A percentile compares a stretch with the other conserved stretches of the same genome.
Evolutionary conservation across 2,888 invertebrate genomes (phyloP).

Genomic region (Amphimallon solstitiale): DNA sequence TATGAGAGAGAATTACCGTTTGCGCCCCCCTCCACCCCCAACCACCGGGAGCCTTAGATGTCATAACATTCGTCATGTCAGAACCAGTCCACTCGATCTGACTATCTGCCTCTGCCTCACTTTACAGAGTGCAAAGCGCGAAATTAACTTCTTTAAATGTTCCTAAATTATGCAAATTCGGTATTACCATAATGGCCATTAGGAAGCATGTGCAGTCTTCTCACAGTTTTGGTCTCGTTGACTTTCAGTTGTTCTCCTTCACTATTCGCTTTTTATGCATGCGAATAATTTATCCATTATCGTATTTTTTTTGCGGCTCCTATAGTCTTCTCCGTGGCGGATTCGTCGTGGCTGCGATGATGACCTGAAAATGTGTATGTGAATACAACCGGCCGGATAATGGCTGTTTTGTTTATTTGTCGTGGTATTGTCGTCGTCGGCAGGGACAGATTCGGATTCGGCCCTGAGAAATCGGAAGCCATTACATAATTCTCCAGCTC

Average conservation of each 20-base stretch:
- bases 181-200: constrained; percentile 61
- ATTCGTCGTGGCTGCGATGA: constrained; percentile 1
- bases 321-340: background rate
- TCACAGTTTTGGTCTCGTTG: background rate
- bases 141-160: constrained; percentile 60
- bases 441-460: background rate
- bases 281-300: constrained; percentile 62
- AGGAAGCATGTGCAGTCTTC: constrained; percentile 19
- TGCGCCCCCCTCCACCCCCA: background rate
- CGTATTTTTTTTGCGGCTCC: constrained; percentile 42
- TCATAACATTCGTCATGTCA: constrained; percentile 56
- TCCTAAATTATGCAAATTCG: constrained; percentile 63
- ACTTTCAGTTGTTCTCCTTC: constrained; percentile 9
- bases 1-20: background rate
- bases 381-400: constrained; percentile 3
- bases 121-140: constrained; percentile 31
- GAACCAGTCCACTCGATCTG: constrained; percentile 56
- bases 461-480: too few species aligned
- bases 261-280: constrained; percentile 52
- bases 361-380: constrained; percentile 22
- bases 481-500: too few species aligned
- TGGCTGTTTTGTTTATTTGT: constrained; percentile 9
- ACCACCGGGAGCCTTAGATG: constrained; percentile 39
- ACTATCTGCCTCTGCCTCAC: constrained; percentile 21
- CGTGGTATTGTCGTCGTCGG: background rate